Percentiles rank a stretch among this genome's conserved stretches.
Evolutionary conservation across 1,140 invertebrate species (phyloP).

Genomic region (Hylyphantes graminicola): DNA sequence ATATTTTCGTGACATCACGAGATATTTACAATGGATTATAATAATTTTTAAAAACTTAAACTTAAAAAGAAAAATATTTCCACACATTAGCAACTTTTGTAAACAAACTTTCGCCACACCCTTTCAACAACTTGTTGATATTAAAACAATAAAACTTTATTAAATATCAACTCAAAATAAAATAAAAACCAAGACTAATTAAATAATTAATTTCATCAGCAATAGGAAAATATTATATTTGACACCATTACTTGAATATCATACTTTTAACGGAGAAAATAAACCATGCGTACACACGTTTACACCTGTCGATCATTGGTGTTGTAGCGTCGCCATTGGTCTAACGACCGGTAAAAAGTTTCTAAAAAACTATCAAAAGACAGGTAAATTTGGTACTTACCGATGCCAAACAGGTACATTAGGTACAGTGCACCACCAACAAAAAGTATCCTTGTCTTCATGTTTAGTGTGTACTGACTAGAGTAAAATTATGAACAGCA

Average conservation of each 20-base stretch:
- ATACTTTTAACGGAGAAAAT: not conserved
- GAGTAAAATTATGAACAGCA: not conserved
- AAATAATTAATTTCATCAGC: too few relatives aligned
- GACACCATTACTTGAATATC: too few relatives aligned
- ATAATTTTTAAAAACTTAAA: too few relatives aligned
- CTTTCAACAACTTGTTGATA: not conserved
- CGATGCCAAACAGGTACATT: not conserved
- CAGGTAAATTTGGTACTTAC: conserved; percentile 4
- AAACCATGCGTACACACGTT: not conserved
- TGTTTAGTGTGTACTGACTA: conserved; percentile 15
- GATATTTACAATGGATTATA: too few relatives aligned
- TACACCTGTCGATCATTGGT: conserved; percentile 29
- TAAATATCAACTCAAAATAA: not conserved
- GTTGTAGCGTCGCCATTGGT: conserved; percentile 35
- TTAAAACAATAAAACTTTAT: not conserved
- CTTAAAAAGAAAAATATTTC: too few relatives aligned
- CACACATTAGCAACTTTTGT: not conserved
- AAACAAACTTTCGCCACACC: conserved; percentile 47
- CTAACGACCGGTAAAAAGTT: conserved; percentile 33
- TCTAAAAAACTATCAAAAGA: conserved; percentile 1
- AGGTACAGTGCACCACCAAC: conserved; percentile 1
- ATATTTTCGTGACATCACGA: too few relatives aligned
- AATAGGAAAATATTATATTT: too few relatives aligned
- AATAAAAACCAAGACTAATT: not conserved
- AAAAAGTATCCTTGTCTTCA: conserved; percentile 2